Percentiles rank a stretch among this genome's conserved stretches.
Evolutionary conservation across 2,797 vertebrate genomes (phyloP).

Genomic region (Bryconaethiops microstoma): DNA sequence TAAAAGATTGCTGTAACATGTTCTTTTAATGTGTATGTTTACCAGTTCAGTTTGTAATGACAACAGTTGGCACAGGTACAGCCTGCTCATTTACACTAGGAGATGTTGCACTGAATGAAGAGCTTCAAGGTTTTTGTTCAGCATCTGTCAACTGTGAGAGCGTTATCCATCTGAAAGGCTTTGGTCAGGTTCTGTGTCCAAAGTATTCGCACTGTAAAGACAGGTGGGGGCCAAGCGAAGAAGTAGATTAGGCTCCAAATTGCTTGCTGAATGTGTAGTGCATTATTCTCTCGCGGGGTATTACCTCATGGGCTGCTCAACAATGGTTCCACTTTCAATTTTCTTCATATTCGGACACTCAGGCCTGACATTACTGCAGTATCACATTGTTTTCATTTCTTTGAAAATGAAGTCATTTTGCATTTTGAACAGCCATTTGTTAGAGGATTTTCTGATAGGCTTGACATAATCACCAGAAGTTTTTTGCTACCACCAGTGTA

Average conservation of each 20-base stretch:
- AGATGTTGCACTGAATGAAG: constrained; percentile 11
- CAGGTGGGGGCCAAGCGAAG: constrained; percentile 20
- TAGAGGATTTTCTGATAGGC: constrained; percentile 39
- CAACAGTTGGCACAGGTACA: constrained; percentile 7
- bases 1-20: constrained; percentile 9
- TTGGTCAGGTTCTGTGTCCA: constrained; percentile 24
- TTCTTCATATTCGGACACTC: constrained; percentile 23
- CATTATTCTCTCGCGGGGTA: constrained; percentile 37
- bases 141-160: constrained; percentile 16
- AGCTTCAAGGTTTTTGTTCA: constrained; percentile 10
- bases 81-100: background rate
- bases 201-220: background rate
- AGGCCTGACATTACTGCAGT: background rate
- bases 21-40: background rate
- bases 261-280: constrained; percentile 37
- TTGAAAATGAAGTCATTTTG: constrained; percentile 29
- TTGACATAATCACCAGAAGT: constrained; percentile 10
- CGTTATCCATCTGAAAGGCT: constrained; percentile 13
- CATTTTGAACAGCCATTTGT: constrained; percentile 27
- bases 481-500: constrained; percentile 18
- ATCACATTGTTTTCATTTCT: constrained; percentile 9
- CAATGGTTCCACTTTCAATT: constrained; percentile 36
- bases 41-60: background rate
- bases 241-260: constrained; percentile 18
- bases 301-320: constrained; percentile 42